Conservation (phyloP, 2,113 vertebrate species). For the Columba janthina region DNA sequence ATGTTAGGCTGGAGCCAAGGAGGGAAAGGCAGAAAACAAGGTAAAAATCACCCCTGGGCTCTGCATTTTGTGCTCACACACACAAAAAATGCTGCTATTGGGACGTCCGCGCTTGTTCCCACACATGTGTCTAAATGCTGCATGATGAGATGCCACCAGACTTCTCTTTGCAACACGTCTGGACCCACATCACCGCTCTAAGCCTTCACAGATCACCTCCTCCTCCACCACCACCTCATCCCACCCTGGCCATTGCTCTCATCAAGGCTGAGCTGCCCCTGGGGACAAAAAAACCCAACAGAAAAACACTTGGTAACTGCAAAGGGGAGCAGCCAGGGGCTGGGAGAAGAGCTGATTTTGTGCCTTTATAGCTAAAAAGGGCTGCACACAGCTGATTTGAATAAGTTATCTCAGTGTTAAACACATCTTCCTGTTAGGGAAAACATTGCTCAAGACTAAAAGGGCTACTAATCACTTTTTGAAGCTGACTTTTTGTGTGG, state of each 20-base stretch:
- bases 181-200: neutral
- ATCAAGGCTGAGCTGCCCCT: neutral
- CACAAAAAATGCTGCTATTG: neutral
- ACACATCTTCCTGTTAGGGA: constrained; percentile 19
- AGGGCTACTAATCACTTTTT: neutral
- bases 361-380: neutral
- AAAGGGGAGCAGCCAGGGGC: neutral
- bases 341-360: neutral
- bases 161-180: neutral
- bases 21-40: neutral
- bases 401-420: constrained; percentile 1
- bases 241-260: neutral
- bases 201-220: neutral
- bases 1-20: neutral
- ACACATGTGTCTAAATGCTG: fast-evolving
- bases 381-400: neutral
- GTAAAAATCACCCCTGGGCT: neutral
- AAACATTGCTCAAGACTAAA: constrained; percentile 35
- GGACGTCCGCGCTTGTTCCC: neutral
- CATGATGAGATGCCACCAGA: neutral
- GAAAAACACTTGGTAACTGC: neutral
- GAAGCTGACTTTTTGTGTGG: neutral
- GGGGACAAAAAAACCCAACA: neutral
- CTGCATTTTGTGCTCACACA: neutral
- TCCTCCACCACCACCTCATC: neutral